Base-by-base conservation (phyloP, 2,113 vertebrate species). In the Aspiorhynchus laticeps region DNA sequence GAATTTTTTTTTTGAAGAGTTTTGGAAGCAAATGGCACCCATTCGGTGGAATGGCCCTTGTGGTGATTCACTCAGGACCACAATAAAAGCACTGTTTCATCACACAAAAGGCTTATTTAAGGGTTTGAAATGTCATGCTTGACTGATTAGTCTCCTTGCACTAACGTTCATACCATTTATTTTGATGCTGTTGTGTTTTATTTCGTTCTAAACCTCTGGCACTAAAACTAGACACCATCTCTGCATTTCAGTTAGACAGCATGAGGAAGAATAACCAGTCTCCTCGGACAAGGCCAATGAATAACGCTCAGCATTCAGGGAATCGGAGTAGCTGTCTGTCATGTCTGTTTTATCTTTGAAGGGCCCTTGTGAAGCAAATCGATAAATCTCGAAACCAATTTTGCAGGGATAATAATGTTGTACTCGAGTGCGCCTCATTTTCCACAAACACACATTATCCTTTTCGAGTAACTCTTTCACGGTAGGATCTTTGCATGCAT, bases 361-460 rank as follows among this genome's bases (percentile, higher is more conserved):
- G 82, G 77, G 63, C 38, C 28, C 67, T 85, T 80, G 65, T 80
- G 76, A 85, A 71, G 33, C 78, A 86, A 85, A 88, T 88, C 83
- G 51, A 85, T 88, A 85, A 74, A 88, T 88, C 78, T 81, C 33
- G 19, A 80, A 74, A 85, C 83, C 83, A 75, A 85, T 88, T 88
- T 85, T 84, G 77, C 43, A 48, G 78, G 81, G 84, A 86, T 88
- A 79, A 86, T 73, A 63, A 75, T 86, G 51, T 75, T 86, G 78
- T 75, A 73, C n/a, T 86, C 2, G 36, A 81, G 41, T 10, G 36
- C 2, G 36, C 67, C 65, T 74, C 48, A 56, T 80, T 80, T 80
- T 46, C 61, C 77, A 41, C 48, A 80, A 73, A 86, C 77, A 75
- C 85, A 46, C 78, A 86, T 74, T 86, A 81, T 80, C 75, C 43